These are phyloP conservation scores for Chaunax sp. DNA, from an alignment of 2,797 vertebrate genomes.

Conservation along the genomic window DNA sequence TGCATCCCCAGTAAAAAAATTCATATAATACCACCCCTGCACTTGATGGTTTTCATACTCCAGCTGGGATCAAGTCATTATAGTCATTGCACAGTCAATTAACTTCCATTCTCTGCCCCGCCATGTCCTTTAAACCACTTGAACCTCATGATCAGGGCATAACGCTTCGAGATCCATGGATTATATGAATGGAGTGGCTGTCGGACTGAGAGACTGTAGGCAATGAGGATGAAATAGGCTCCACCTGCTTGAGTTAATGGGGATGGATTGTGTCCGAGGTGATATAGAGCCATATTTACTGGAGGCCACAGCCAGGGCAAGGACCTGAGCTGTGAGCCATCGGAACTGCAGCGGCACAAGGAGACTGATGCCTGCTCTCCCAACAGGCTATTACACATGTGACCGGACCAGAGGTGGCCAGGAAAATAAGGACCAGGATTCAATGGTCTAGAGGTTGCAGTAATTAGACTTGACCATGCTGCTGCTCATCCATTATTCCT, in stretches of 20 bases:
- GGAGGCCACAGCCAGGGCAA: conserved; percentile 49
- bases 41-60: conserved; percentile 44
- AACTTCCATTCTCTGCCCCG: conserved; percentile 60
- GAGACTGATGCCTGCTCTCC: conserved; percentile 54
- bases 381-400: conserved; percentile 57
- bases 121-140: conserved; percentile 62
- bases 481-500: conserved; percentile 71
- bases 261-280: conserved; percentile 70
- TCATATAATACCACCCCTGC: too few relatives aligned
- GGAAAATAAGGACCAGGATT: conserved; percentile 37
- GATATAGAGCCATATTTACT: conserved; percentile 67
- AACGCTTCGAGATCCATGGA: conserved; percentile 32
- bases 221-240: conserved; percentile 69
- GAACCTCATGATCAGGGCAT: conserved; percentile 45
- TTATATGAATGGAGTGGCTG: conserved; percentile 68
- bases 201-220: conserved; percentile 41
- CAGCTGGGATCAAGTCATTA: conserved; percentile 59
- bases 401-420: conserved; percentile 49
- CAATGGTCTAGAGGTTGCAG: conserved; percentile 54
- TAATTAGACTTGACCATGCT: conserved; percentile 68
- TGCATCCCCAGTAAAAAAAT: too few relatives aligned
- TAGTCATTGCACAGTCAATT: conserved; percentile 64
- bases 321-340: conserved; percentile 55
- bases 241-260: conserved; percentile 70
- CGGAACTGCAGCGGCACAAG: conserved; percentile 38